Conservation (phyloP, 2,113 vertebrate species). For the Eidolon helvum region DNA sequence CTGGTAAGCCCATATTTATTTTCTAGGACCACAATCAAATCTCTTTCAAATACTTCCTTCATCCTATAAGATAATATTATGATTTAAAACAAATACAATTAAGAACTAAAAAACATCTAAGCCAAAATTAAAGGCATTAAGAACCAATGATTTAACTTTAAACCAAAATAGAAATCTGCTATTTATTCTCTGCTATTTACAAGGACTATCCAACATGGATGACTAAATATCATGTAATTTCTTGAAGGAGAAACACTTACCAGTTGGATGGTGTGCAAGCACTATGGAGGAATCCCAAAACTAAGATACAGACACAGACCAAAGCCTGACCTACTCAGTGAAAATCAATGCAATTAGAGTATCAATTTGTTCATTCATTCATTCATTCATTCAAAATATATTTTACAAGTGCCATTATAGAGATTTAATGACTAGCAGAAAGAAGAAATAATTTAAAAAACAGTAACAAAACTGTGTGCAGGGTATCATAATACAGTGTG, state of each 20-base stretch:
- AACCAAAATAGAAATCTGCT: neutral
- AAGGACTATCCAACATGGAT: neutral
- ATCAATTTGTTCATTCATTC: neutral
- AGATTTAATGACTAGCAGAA: neutral
- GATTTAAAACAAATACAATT: slow-evolving; percentile 28
- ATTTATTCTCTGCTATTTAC: neutral
- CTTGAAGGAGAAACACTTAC: neutral
- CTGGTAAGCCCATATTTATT: neutral
- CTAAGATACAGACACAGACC: neutral
- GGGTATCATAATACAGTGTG: neutral
- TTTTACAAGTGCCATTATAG: neutral
- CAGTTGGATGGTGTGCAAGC: neutral
- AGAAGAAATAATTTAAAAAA: neutral
- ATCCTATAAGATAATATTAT: neutral
- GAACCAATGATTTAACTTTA: neutral
- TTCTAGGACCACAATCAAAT: neutral
- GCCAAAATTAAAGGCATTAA: neutral
- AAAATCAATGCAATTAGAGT: neutral
- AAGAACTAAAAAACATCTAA: neutral
- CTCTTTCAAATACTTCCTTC: neutral
- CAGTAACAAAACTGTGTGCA: neutral
- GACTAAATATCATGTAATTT: neutral
- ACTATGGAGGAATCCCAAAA: neutral
- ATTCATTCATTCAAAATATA: neutral
- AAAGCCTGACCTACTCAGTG: neutral